Base-by-base conservation (phyloP, 1,140 invertebrate genomes). In the Scylla paramamosain region DNA sequence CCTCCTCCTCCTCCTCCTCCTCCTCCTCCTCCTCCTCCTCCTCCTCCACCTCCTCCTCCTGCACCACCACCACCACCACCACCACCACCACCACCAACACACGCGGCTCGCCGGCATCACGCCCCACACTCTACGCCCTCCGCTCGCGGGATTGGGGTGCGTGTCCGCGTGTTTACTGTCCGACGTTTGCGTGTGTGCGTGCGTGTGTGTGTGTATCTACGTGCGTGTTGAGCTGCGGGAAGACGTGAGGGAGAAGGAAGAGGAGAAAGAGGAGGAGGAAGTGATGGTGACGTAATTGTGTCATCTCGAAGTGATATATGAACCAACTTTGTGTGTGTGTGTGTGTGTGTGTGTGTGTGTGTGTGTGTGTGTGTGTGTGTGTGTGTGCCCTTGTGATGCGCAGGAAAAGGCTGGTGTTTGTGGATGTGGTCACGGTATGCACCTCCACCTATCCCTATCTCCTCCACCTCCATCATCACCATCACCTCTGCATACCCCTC, bases 41-140 rank as follows among this genome's bases (percentile, higher is more conserved):
- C 46, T 39, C 31, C 87, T 39, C 25, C 29, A n/a, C 87, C 87
- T 39, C 31, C 7, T 48, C 87, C 32, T 29, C 31, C 46, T 88
- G 25, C 28, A n/a, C n/a, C 87, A 0, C 29, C 29, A 7, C n/a
- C 28, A 20, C 7, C 46, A 7, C 46, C 28, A 14, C 84, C 28
- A 25, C n/a, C 87, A 3, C 29, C 29, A 7, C n/a, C 28, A 20
- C 7, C 46, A 7, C 46, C 28, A 14, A 3, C 31, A 59, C 87
- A n/a, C 87, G 32, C 87, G 28, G 4, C 39, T 87, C 28, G 16
- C 84, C 84, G 29, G 32, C 46, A 39, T 8, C 87, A 39, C 87
- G 14, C 87, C 87, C 29, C 87, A 88, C 87, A 32, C 87, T 45
- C 87, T 88, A 32, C 87, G 32, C 29, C 31, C 14, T n/a, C 31